Conservation (phyloP, 2,113 vertebrate genomes). For the Corythoichthys haematopterus region DNA sequence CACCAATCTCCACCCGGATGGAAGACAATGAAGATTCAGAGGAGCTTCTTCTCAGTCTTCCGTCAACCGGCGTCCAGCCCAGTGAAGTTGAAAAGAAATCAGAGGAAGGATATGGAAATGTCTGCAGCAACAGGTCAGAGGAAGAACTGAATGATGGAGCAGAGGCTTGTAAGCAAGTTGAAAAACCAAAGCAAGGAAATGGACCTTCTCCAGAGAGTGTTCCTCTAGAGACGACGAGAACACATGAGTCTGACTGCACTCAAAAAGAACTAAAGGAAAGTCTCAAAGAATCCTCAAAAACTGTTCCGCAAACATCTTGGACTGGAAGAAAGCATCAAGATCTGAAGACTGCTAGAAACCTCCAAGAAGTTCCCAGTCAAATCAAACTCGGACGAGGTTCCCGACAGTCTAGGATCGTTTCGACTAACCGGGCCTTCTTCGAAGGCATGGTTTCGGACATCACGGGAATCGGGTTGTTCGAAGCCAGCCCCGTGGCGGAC, state of each 20-base stretch:
- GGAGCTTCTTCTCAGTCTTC: background rate
- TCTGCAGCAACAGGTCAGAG: background rate
- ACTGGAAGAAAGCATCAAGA: constrained; percentile 19
- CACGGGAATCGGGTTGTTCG: constrained; percentile 62
- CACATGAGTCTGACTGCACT: background rate
- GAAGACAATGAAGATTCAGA: background rate
- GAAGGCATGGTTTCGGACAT: constrained; percentile 52
- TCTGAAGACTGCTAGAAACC: constrained; percentile 7
- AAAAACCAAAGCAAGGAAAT: background rate
- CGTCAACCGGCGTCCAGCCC: background rate
- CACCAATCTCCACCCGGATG: background rate
- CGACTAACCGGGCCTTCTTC: constrained; percentile 41
- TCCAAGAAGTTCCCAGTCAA: constrained; percentile 43
- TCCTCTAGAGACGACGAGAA: background rate
- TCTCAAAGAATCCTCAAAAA: background rate
- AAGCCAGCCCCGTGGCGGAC: constrained; percentile 52
- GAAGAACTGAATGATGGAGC: constrained; percentile 1
- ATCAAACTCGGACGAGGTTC: constrained; percentile 59
- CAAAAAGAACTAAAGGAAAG: background rate
- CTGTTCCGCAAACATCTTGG: background rate
- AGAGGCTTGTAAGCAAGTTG: background rate
- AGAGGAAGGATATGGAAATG: background rate
- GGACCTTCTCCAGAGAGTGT: background rate
- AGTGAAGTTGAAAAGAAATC: background rate
- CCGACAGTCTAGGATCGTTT: constrained; percentile 46